These are phyloP conservation scores for Dicentrarchus labrax DNA, from an alignment of 2,113 vertebrate genomes.

Conservation along the genomic window DNA sequence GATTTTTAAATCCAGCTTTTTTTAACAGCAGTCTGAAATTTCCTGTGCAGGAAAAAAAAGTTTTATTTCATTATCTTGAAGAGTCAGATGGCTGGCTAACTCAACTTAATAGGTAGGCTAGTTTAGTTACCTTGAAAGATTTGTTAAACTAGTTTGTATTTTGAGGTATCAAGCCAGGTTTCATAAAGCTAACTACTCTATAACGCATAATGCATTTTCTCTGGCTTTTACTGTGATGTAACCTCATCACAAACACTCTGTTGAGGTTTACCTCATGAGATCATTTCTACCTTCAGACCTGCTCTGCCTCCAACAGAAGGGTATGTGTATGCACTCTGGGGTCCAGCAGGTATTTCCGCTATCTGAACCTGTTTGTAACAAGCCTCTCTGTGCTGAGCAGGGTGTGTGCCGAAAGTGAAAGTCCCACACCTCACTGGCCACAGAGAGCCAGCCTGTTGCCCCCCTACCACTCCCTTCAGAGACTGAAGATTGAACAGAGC, in stretches of 20 bases:
- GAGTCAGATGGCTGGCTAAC: not conserved
- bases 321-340: not conserved
- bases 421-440: constrained; percentile 26
- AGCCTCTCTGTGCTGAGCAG: constrained; percentile 6
- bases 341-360: constrained; percentile 25
- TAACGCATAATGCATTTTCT: not conserved
- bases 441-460: constrained; percentile 29
- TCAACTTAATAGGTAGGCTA: too few species aligned
- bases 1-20: not conserved
- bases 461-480: not conserved
- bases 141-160: not conserved
- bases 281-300: not conserved
- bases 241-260: not conserved
- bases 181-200: not conserved
- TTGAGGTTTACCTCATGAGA: not conserved
- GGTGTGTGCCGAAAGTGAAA: constrained; percentile 21
- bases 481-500: constrained; percentile 8
- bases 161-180: not conserved
- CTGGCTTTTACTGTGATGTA: not conserved
- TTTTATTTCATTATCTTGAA: not conserved
- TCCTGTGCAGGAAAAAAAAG: not conserved
- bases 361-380: constrained; percentile 19
- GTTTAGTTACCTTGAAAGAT: not conserved
- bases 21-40: not conserved
- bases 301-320: not conserved